These are phyloP conservation scores for Pterostichus madidus DNA, from an alignment of 2,888 invertebrate genomes.

Conservation along the genomic window DNA sequence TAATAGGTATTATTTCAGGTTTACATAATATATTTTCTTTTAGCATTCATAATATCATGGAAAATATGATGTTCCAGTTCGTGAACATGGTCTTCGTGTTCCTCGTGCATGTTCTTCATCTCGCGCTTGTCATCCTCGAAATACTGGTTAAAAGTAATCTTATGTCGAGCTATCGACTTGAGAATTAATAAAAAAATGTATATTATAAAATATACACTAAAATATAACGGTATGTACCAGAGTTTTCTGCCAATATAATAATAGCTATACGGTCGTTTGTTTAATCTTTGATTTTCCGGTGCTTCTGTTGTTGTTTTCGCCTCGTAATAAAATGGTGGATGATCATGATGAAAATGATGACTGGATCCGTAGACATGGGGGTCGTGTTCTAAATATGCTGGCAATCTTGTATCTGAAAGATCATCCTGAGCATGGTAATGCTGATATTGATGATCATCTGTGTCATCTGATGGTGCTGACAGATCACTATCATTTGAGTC, in stretches of 20 bases:
- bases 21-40: conserved; percentile 70
- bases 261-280: conserved; percentile 83
- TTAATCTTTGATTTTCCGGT: conserved; percentile 80
- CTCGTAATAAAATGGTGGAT: conserved; percentile 75
- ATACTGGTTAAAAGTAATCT: conserved; percentile 83
- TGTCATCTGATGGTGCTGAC: neutral
- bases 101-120: conserved; percentile 68
- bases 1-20: neutral
- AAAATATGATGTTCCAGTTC: conserved; percentile 72
- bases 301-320: conserved; percentile 76
- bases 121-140: conserved; percentile 70
- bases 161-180: conserved; percentile 86
- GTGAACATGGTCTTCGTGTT: conserved; percentile 69
- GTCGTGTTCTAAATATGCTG: conserved; percentile 17
- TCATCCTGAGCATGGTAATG: conserved; percentile 49
- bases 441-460: neutral
- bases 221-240: conserved; percentile 87
- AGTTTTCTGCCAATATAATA: conserved; percentile 87
- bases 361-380: conserved; percentile 73
- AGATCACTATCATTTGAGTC: conserved; percentile 15
- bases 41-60: conserved; percentile 69
- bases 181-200: conserved; percentile 86
- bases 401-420: neutral
- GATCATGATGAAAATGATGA: conserved; percentile 72
- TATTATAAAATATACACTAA: conserved; percentile 85